These are phyloP conservation scores for Ephialtes manifestator DNA, from an alignment of 2,888 invertebrate genomes.

Conservation along the genomic window DNA sequence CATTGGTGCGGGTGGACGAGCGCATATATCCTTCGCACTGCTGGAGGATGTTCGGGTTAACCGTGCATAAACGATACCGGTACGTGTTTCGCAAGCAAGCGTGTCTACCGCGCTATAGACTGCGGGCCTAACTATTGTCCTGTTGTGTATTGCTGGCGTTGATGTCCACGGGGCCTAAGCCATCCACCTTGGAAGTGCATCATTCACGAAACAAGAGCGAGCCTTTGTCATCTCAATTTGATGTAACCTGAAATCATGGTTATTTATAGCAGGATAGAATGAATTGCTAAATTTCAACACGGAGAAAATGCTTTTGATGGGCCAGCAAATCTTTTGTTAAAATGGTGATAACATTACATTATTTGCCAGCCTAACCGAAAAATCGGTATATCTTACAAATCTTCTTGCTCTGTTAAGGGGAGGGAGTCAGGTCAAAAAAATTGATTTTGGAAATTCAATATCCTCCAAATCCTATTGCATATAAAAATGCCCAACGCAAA, in stretches of 20 bases:
- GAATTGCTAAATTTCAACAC: too few relatives aligned
- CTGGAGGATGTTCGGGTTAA: slow-evolving; percentile 69
- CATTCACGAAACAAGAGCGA: slow-evolving; percentile 7
- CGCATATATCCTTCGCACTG: slow-evolving; percentile 63
- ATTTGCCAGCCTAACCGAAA: too few relatives aligned
- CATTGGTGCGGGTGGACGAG: slow-evolving; percentile 54
- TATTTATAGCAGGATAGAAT: too few relatives aligned
- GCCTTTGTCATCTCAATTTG: neutral
- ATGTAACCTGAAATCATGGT: neutral
- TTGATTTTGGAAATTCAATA: too few relatives aligned
- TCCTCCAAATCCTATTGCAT: too few relatives aligned
- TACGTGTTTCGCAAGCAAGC: slow-evolving; percentile 65
- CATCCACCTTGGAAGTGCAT: slow-evolving; percentile 22
- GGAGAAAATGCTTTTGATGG: too few relatives aligned
- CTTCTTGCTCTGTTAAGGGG: too few relatives aligned
- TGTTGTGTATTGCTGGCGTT: neutral
- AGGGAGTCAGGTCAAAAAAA: too few relatives aligned
- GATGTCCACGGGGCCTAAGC: slow-evolving; percentile 17
- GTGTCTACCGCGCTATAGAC: slow-evolving; percentile 19
- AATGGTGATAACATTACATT: too few relatives aligned
- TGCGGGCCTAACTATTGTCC: slow-evolving; percentile 16
- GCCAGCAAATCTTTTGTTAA: too few relatives aligned
- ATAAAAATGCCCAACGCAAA: too few relatives aligned
- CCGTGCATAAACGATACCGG: slow-evolving; percentile 69
- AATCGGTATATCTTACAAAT: too few relatives aligned